These are phyloP conservation scores for Umimayanthus chanpuru DNA, from an alignment of 92 coral and sea anemone species.

Conservation along the genomic window DNA sequence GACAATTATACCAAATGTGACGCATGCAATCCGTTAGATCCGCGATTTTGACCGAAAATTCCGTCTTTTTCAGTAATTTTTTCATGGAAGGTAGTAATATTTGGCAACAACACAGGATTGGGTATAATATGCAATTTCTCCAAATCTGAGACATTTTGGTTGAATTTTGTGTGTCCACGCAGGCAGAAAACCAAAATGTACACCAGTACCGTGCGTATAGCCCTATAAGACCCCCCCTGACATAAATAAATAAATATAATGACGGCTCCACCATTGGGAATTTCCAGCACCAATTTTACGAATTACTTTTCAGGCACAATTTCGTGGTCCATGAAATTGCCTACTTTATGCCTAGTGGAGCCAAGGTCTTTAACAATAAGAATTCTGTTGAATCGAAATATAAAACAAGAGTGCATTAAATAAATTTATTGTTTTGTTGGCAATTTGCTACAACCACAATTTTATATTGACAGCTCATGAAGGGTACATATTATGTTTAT, in stretches of 20 bases:
- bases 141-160: too few relatives aligned
- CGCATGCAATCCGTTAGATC: background rate
- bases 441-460: conserved; percentile 22
- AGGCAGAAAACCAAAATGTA: background rate
- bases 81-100: too few relatives aligned
- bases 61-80: too few relatives aligned
- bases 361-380: conserved; percentile 12
- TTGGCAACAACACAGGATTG: too few relatives aligned
- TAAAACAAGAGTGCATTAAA: conserved; percentile 18
- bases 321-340: too few relatives aligned
- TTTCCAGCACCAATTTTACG: conserved; percentile 20
- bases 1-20: background rate
- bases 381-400: conserved; percentile 20
- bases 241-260: conserved; percentile 22
- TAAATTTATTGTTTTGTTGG: conserved; percentile 20
- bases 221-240: conserved; percentile 10
- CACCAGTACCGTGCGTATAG: conserved; percentile 3
- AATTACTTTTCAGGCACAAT: conserved; percentile 21
- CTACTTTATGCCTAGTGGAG: too few relatives aligned
- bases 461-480: conserved; percentile 18
- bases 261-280: conserved; percentile 29
- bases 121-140: too few relatives aligned
- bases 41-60: too few relatives aligned
- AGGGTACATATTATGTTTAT: conserved; percentile 12
- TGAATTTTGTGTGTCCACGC: too few relatives aligned